These are phyloP conservation scores for Colinus virginianus DNA, from an alignment of 2,113 vertebrate species.

Conservation along the genomic window DNA sequence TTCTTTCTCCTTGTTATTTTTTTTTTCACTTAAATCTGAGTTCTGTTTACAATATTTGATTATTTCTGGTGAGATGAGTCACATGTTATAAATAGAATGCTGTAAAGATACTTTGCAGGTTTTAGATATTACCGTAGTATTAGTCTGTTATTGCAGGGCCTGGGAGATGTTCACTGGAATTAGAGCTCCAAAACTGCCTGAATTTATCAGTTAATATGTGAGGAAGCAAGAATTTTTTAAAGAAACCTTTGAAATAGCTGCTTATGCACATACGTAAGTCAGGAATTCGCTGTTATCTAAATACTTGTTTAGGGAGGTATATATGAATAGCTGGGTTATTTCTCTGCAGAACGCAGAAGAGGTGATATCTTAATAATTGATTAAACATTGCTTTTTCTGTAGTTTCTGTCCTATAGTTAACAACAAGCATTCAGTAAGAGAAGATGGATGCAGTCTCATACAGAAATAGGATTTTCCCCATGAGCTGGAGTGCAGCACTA, in stretches of 20 bases:
- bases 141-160: background rate
- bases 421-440: background rate
- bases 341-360: background rate
- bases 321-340: conserved; percentile 21
- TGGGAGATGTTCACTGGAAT: background rate
- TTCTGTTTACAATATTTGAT: conserved; percentile 66
- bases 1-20: background rate
- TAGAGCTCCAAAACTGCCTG: background rate
- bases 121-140: background rate
- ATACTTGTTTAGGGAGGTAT: background rate
- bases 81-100: conserved; percentile 49
- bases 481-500: background rate
- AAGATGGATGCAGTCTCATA: background rate
- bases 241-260: background rate
- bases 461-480: background rate
- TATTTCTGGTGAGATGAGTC: conserved; percentile 44
- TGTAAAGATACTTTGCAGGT: conserved; percentile 36
- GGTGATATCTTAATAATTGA: background rate
- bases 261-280: background rate
- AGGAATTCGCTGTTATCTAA: conserved; percentile 34
- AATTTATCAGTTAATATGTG: background rate
- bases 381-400: background rate
- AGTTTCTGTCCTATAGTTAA: background rate
- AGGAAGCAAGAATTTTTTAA: background rate
- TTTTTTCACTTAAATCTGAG: conserved; percentile 16